These are phyloP conservation scores for Drosophila differens DNA, from an alignment of 2,888 invertebrate species.

Conservation along the genomic window DNA sequence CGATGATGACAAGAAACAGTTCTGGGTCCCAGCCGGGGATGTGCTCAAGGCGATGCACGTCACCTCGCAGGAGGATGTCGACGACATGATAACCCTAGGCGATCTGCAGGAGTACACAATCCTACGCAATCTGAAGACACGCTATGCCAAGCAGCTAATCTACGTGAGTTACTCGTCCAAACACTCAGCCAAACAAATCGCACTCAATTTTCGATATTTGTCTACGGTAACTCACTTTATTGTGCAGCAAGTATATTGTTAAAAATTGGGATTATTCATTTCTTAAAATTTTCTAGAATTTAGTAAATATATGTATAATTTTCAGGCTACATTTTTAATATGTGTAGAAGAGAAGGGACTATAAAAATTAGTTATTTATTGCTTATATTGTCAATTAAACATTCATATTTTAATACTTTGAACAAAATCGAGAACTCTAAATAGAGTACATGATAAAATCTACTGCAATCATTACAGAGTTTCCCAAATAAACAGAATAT, in stretches of 20 bases:
- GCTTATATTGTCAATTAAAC: neutral
- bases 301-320: too few relatives aligned
- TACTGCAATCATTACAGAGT: neutral
- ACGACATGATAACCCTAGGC: conserved; percentile 97
- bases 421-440: neutral
- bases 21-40: conserved; percentile 87
- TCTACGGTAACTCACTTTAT: neutral
- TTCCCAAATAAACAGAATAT: neutral
- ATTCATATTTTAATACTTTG: too few relatives aligned
- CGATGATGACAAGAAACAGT: conserved; percentile 94
- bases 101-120: conserved; percentile 98
- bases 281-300: neutral
- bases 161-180: conserved; percentile 89
- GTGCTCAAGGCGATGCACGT: conserved; percentile 90
- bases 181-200: too few relatives aligned
- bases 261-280: neutral
- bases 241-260: neutral
- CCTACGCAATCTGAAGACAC: conserved; percentile 93
- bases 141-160: conserved; percentile 94
- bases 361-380: too few relatives aligned
- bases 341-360: too few relatives aligned
- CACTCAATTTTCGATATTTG: neutral
- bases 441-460: neutral
- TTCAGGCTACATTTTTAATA: too few relatives aligned
- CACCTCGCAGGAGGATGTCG: conserved; percentile 92